These are phyloP conservation scores for Halcyon malimbica DNA, from an alignment of 2,113 vertebrate species.

Conservation along the genomic window DNA sequence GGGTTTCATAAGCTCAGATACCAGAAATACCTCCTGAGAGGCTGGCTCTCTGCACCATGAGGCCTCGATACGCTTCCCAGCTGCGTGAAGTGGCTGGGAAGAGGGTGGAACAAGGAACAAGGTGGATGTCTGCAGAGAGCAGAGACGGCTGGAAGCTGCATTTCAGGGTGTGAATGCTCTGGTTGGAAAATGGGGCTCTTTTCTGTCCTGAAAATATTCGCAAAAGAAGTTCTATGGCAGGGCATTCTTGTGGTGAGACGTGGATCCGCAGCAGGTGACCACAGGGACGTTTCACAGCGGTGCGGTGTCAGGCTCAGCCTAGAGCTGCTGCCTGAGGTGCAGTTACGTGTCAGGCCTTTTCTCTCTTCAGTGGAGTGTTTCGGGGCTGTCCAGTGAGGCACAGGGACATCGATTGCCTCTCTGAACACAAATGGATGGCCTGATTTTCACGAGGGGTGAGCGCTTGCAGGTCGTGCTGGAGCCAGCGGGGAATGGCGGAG, in stretches of 20 bases:
- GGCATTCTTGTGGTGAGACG: fast-evolving
- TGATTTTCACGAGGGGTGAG: background rate
- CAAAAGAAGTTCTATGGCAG: background rate
- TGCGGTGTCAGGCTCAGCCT: background rate
- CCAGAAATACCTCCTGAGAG: background rate
- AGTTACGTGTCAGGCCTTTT: background rate
- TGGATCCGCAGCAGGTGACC: background rate
- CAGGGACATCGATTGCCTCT: background rate
- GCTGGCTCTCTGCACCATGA: fast-evolving
- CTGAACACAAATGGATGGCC: background rate
- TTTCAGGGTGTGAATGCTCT: background rate
- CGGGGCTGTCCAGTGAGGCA: background rate
- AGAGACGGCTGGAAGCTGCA: background rate
- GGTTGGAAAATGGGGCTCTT: background rate
- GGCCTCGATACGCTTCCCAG: background rate
- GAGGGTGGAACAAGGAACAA: background rate
- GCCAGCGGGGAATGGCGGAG: background rate
- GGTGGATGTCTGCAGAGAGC: fast-evolving
- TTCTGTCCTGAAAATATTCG: background rate
- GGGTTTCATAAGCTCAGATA: background rate
- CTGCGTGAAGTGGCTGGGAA: fast-evolving
- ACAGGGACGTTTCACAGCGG: background rate
- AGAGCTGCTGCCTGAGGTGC: background rate
- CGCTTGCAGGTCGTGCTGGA: background rate
- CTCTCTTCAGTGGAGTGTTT: background rate